A percentile compares a stretch with the other conserved stretches of the same genome.
These are phyloP conservation scores for Periophthalmus modestus DNA, from an alignment of 2,113 vertebrate genomes.

Conservation along the genomic window DNA sequence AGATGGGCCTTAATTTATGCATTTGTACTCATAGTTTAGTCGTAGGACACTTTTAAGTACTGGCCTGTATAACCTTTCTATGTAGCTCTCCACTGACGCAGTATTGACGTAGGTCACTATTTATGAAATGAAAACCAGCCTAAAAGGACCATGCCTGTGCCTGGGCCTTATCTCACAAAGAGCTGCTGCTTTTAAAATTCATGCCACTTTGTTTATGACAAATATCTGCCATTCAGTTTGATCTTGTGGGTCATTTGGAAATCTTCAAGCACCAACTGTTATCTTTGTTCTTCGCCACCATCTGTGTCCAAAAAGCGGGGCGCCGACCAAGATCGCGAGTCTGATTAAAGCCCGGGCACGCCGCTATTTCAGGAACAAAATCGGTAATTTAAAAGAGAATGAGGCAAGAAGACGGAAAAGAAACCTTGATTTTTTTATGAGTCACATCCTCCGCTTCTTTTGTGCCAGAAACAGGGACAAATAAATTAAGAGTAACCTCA, in stretches of 20 bases:
- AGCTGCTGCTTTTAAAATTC: background rate
- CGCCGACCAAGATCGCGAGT: slow-evolving; percentile 25
- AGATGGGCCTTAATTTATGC: no score
- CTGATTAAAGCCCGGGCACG: slow-evolving; percentile 40
- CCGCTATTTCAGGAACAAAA: slow-evolving; percentile 41
- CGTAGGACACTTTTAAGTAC: background rate
- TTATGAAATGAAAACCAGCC: background rate
- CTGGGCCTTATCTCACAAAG: background rate
- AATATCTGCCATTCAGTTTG: slow-evolving; percentile 32
- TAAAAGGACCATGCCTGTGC: background rate
- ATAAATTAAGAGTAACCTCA: slow-evolving; percentile 66
- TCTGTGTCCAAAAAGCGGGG: slow-evolving; percentile 23
- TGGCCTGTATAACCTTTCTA: no score
- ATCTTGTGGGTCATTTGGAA: slow-evolving; percentile 36
- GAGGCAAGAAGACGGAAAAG: slow-evolving; percentile 2
- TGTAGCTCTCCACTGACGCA: background rate
- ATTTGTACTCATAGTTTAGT: no score
- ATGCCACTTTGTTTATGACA: slow-evolving; percentile 32
- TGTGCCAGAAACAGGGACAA: slow-evolving; percentile 30
- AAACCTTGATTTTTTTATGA: slow-evolving; percentile 35
- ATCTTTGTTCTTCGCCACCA: slow-evolving; percentile 38
- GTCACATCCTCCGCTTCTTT: slow-evolving; percentile 37
- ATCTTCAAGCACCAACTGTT: slow-evolving; percentile 33
- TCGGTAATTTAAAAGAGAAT: slow-evolving; percentile 37
- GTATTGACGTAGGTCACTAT: background rate